Conservation (phyloP, 2,888 invertebrate genomes). For the Blera fallax region DNA sequence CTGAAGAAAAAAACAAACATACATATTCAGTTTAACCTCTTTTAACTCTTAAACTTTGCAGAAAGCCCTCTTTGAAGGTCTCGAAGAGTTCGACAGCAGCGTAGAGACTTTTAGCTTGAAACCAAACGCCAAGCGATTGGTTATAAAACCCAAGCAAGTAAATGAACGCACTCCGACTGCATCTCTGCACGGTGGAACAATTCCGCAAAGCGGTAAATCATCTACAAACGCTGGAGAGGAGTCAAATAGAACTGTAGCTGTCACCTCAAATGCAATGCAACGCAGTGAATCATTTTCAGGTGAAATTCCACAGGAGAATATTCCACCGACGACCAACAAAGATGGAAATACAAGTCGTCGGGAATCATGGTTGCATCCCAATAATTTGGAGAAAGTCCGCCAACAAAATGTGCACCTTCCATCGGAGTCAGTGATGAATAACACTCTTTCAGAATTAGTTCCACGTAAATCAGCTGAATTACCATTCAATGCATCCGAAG, state of each 20-base stretch:
- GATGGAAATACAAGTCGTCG: slow-evolving; percentile 76
- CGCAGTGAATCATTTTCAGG: slow-evolving; percentile 75
- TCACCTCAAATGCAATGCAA: neutral
- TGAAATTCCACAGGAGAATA: slow-evolving; percentile 73
- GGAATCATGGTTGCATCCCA: slow-evolving; percentile 81
- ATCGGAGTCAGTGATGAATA: slow-evolving; percentile 76
- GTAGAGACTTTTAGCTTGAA: slow-evolving; percentile 84
- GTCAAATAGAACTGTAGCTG: neutral
- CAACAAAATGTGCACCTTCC: slow-evolving; percentile 77
- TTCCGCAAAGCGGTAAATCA: slow-evolving; percentile 22
- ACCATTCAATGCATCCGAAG: slow-evolving; percentile 75
- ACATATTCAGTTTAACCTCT: neutral
- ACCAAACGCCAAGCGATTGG: slow-evolving; percentile 88
- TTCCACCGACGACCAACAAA: slow-evolving; percentile 48
- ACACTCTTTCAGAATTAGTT: slow-evolving; percentile 79
- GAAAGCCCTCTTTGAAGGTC: slow-evolving; percentile 92
- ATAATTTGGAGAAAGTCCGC: slow-evolving; percentile 78
- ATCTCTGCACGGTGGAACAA: slow-evolving; percentile 29
- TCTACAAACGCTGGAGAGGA: slow-evolving; percentile 8
- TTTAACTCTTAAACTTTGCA: slow-evolving; percentile 75
- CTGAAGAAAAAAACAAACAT: neutral
- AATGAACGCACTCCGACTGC: slow-evolving; percentile 52
- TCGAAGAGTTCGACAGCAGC: slow-evolving; percentile 90
- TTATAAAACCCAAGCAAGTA: slow-evolving; percentile 84
- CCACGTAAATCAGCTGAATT: slow-evolving; percentile 79